Evolutionary conservation across 2,888 invertebrate species (phyloP), one percentile per base, ranked within the genome.

Genomic region (Catocala nupta): DNA sequence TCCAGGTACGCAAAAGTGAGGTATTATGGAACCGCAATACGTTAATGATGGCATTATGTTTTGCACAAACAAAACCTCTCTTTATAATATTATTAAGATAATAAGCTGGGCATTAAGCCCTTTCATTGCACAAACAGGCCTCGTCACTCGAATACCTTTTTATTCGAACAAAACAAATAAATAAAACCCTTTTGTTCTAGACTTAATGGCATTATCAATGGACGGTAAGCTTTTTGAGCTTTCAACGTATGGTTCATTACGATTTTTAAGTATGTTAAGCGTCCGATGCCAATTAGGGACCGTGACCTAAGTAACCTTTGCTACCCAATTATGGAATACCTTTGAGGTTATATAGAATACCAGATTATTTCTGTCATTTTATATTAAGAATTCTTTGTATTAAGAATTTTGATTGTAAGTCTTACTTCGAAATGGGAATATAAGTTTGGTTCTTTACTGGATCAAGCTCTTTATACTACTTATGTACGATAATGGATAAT

Each of bases 221-320:
- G 39, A 57, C n/a, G 49, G 10, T 5, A 16, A 34, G 5, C 44
- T 25, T 59, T 49, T 53, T 59, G 12, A 59, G 45, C n/a, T 53
- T 42, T 45, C 39, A 48, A 45, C 16, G 52, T 33, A 47, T 47
- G 48, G 13, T 42, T 47, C 39, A 59, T 52, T 47, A 59, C 47
- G 33, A 12, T 47, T 47, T 59, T 53, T 53, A 44, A 13, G 9
- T 55, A 50, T 43, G 1, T 1, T 10, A 10, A 47, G 47, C 39
- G 47, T 25, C 45, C 45, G 51, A 51, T 51, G 52, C 58, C 58
- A 59, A 59, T 59, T 59, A 59, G 52, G 16, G 16, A 33, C 16
- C 34, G 45, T 11, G 45, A 44, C 51, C 59, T 53, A n/a, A 53
- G 39, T n/a, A 36, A 45, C 52, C 47, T 44, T 13, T 53, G 59